Percentiles rank a stretch among this genome's conserved stretches.
phyloP scores from a whole-genome alignment of 2,113 vertebrate species.

The Mandrillus leucophaeus region DNA sequence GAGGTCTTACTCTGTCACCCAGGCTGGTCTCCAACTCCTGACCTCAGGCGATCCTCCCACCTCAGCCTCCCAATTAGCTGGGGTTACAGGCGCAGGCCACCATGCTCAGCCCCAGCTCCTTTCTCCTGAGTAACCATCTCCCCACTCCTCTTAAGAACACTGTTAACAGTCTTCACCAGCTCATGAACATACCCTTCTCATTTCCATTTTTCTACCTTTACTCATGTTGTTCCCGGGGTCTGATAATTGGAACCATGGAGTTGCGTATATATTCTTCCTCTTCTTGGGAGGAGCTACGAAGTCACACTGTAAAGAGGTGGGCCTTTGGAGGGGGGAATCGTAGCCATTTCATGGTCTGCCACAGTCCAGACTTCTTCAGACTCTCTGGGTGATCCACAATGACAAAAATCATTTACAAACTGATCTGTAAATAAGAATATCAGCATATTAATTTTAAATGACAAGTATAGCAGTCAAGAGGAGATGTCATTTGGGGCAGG shows the following conservation, averaged over 20 bases:
- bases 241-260: neutral
- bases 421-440: neutral
- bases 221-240: neutral
- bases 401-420: neutral
- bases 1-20: too few relatives aligned
- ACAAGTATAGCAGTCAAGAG: neutral
- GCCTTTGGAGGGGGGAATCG: neutral
- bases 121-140: neutral
- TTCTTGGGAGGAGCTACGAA: neutral
- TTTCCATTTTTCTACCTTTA: neutral
- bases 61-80: neutral
- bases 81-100: neutral
- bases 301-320: neutral
- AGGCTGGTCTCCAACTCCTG: neutral
- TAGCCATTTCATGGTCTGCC: neutral
- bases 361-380: neutral
- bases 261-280: neutral
- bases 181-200: neutral
- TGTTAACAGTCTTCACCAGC: neutral
- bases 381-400: neutral
- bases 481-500: neutral
- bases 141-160: neutral
- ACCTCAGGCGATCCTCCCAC: neutral
- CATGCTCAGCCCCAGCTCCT: neutral
- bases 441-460: neutral